A percentile compares a stretch with the other conserved stretches of the same genome.
These are phyloP conservation scores for Nemoura dubitans DNA, from an alignment of 2,888 invertebrate genomes.

Conservation along the genomic window DNA sequence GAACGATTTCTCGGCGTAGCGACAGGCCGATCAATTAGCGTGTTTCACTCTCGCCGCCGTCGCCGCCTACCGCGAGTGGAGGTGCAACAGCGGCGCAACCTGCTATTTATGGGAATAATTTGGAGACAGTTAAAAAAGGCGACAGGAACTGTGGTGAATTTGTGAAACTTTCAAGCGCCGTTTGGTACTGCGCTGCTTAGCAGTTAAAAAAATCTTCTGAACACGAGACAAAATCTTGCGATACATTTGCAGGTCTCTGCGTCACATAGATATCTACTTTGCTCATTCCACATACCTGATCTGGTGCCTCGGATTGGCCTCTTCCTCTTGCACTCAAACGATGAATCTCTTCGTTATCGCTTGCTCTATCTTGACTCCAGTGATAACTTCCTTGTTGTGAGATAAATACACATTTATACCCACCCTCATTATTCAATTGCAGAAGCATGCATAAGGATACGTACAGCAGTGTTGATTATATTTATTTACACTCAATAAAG, in stretches of 20 bases:
- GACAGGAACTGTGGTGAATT: background rate
- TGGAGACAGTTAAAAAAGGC: background rate
- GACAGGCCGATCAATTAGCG: background rate
- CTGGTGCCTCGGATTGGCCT: background rate
- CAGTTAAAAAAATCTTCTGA: background rate
- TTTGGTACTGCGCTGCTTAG: background rate
- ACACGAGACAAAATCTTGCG: background rate
- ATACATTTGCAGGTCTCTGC: background rate
- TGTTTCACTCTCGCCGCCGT: background rate
- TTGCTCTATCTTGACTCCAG: background rate
- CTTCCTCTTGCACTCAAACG: conserved; percentile 7
- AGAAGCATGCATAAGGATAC: conserved; percentile 12
- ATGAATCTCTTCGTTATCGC: background rate
- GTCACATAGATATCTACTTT: background rate
- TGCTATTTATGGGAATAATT: background rate
- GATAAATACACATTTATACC: conserved; percentile 12
- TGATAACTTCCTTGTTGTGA: conserved; percentile 12
- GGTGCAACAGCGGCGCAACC: background rate
- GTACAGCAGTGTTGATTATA: conserved; percentile 33
- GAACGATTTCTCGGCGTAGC: background rate
- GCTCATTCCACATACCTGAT: background rate
- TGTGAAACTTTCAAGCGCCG: background rate
- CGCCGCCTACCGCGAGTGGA: background rate
- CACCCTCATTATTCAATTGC: conserved; percentile 12
- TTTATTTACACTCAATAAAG: conserved; percentile 43